Evolutionary conservation across 2,888 invertebrate species (phyloP).

Genomic region (Leucoptera coffeella): DNA sequence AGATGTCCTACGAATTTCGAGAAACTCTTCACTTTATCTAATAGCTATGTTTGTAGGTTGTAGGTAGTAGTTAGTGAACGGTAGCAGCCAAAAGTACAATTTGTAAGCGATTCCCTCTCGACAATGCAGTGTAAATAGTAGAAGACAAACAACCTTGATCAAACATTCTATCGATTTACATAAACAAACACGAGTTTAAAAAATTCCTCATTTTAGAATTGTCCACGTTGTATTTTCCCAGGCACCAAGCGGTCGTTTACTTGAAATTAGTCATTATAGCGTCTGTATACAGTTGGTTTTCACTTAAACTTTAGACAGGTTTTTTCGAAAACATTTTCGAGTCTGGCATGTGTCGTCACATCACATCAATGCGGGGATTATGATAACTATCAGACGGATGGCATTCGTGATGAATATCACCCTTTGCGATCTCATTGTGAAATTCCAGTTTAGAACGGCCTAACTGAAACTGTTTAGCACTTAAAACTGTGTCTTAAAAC

Average conservation of each 20-base stretch:
- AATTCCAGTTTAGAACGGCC: constrained; percentile 14
- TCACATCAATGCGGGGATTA: constrained; percentile 52
- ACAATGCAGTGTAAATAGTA: no score
- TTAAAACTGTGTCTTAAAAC: constrained; percentile 11
- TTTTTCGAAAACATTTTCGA: constrained; percentile 43
- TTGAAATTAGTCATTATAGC: no score
- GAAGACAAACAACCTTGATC: no score
- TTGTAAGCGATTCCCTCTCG: no score
- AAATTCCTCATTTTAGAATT: constrained; percentile 35
- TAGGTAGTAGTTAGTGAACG: no score
- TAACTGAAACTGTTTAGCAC: constrained; percentile 2
- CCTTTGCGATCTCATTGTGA: constrained; percentile 34
- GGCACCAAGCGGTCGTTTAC: no score
- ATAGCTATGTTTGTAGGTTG: no score
- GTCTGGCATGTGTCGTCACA: constrained; percentile 54
- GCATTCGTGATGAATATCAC: constrained; percentile 46
- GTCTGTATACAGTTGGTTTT: no score
- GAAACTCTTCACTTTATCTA: no score
- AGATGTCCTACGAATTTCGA: no score
- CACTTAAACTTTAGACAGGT: no score
- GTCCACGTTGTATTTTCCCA: constrained; percentile 29
- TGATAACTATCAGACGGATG: constrained; percentile 51
- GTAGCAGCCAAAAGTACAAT: no score
- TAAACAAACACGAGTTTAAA: constrained; percentile 27
- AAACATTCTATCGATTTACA: constrained; percentile 31